phyloP scores from a whole-genome alignment of 2,113 vertebrate genomes.

The Miniopterus natalensis region DNA sequence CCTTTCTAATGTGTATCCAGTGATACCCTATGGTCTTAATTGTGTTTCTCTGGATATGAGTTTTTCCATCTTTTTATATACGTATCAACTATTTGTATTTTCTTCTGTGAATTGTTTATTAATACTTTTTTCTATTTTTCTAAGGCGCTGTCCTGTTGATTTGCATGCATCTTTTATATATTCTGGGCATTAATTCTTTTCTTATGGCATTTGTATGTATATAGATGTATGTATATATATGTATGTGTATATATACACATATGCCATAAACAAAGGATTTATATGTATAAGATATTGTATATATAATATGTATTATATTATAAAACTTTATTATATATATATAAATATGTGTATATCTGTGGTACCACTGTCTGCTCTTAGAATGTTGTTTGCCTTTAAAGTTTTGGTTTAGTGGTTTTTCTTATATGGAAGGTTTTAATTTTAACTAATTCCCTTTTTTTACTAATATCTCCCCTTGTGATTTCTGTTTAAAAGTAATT shows the following conservation, averaged over 20 bases:
- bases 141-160: not conserved
- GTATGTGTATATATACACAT: not conserved
- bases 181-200: not conserved
- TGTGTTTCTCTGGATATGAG: not conserved
- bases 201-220: not conserved
- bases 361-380: not conserved
- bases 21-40: constrained; percentile 32
- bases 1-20: not conserved
- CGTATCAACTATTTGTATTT: not conserved
- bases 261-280: not conserved
- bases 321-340: not conserved
- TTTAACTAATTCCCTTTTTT: constrained; percentile 10
- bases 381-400: not conserved
- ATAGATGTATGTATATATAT: not conserved
- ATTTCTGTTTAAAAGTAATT: constrained; percentile 38
- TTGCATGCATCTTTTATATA: not conserved
- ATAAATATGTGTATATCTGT: not conserved
- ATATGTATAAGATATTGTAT: not conserved
- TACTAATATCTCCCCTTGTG: not conserved
- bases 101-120: not conserved
- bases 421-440: not conserved
- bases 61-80: not conserved
- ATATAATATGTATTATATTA: not conserved
- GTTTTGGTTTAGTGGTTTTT: constrained; percentile 12
- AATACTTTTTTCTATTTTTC: constrained; percentile 5